A percentile compares a stretch with the other conserved stretches of the same genome.
Conservation (phyloP, 2,888 invertebrate species). For the Dione vanillae region DNA sequence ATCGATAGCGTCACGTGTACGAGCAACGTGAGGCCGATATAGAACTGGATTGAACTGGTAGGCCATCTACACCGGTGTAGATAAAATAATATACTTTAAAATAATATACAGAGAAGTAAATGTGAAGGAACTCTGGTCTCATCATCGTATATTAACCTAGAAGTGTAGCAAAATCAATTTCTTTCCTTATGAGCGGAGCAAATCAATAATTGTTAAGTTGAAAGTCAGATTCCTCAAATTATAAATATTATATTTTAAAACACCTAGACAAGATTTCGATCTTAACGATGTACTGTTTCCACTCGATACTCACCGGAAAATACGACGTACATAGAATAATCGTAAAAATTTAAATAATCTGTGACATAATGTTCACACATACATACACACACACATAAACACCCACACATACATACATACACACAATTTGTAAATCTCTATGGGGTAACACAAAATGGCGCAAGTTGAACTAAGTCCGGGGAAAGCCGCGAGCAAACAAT, state of each 20-base stretch:
- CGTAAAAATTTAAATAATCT: background rate
- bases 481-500: constrained; percentile 37
- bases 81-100: background rate
- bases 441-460: constrained; percentile 27
- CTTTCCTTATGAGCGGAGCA: too few species aligned
- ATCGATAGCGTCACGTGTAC: constrained; percentile 5
- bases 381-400: background rate
- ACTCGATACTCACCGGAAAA: too few species aligned
- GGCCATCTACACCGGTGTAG: background rate
- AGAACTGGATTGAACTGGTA: background rate
- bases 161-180: too few species aligned
- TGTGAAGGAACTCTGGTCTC: too few species aligned
- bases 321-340: background rate
- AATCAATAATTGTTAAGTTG: too few species aligned
- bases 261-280: too few species aligned
- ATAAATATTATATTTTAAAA: too few species aligned
- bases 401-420: background rate
- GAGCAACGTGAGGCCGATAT: background rate
- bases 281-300: too few species aligned
- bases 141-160: too few species aligned
- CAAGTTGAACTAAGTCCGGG: constrained; percentile 21
- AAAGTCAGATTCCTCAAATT: too few species aligned
- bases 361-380: background rate
- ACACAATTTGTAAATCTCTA: constrained; percentile 36
- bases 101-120: too few species aligned